Evolutionary conservation across 2,797 vertebrate genomes (phyloP).

Genomic region (Vireo griseus): DNA sequence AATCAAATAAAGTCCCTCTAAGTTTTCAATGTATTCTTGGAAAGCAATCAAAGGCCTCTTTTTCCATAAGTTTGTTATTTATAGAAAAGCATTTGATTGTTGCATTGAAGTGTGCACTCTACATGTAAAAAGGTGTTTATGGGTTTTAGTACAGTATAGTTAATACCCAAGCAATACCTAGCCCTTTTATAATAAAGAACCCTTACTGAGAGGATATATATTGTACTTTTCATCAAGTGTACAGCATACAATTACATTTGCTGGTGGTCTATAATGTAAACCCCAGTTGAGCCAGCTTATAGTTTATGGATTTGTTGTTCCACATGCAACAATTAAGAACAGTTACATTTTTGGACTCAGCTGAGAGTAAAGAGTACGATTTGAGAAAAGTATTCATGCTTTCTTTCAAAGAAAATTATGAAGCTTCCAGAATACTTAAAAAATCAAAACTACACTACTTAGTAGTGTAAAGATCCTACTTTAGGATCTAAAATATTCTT

Average conservation of each 20-base stretch:
- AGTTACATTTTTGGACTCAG: not conserved
- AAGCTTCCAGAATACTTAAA: not conserved
- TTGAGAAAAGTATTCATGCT: not conserved
- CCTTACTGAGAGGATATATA: conserved; percentile 67
- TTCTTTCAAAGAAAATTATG: not conserved
- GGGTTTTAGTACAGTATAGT: conserved; percentile 76
- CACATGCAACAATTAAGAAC: not conserved
- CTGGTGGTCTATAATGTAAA: conserved; percentile 70
- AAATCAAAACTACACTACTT: not conserved
- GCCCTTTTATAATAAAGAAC: conserved; percentile 68
- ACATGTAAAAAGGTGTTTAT: conserved; percentile 79
- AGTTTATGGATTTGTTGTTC: conserved; percentile 19
- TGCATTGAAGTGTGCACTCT: conserved; percentile 74
- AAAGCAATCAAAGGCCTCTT: conserved; percentile 68
- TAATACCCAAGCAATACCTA: conserved; percentile 74
- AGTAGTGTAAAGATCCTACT: too few species aligned
- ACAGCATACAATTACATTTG: conserved; percentile 60
- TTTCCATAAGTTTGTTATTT: conserved; percentile 75
- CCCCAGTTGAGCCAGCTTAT: not conserved
- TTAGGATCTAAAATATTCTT: not conserved
- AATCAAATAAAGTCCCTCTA: conserved; percentile 46
- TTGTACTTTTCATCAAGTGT: conserved; percentile 56
- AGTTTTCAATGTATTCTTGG: conserved; percentile 68
- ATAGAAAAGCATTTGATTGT: conserved; percentile 75
- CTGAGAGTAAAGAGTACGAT: not conserved